A percentile compares a stretch with the other conserved stretches of the same genome.
Evolutionary conservation across 2,797 vertebrate species (phyloP).

Genomic region (Sardinella longiceps): DNA sequence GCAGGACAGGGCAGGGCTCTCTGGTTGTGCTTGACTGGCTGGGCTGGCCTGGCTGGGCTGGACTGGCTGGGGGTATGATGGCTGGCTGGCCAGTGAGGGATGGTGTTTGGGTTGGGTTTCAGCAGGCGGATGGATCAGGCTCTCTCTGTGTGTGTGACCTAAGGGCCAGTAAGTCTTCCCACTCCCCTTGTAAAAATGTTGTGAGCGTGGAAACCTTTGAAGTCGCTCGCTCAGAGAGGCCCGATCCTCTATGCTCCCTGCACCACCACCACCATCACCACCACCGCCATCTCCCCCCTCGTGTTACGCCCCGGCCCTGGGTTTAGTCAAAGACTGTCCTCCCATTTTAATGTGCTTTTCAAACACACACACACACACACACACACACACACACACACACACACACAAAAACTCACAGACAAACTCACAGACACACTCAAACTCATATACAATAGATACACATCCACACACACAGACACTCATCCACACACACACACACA

Average conservation of each 20-base stretch:
- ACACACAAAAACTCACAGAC: not conserved
- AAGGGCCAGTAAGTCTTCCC: conserved; percentile 40
- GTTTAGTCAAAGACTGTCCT: not conserved
- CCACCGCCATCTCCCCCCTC: not conserved
- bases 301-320: not conserved
- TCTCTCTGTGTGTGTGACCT: conserved; percentile 61
- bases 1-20: too few species aligned
- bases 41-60: conserved; percentile 10
- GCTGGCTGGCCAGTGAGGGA: conserved; percentile 36
- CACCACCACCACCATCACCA: conserved; percentile 10
- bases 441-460: too few species aligned
- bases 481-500: not conserved
- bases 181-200: conserved; percentile 48
- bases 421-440: not conserved
- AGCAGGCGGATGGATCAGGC: conserved; percentile 38
- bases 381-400: too few species aligned
- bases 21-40: conserved; percentile 2
- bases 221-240: conserved; percentile 51
- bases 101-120: conserved; percentile 57
- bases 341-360: not conserved
- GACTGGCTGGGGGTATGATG: conserved; percentile 12
- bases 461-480: not conserved
- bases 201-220: conserved; percentile 53
- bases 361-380: not conserved
- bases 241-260: not conserved